phyloP scores from a whole-genome alignment of 2,113 vertebrate species.

The Bostrychus sinensis region DNA sequence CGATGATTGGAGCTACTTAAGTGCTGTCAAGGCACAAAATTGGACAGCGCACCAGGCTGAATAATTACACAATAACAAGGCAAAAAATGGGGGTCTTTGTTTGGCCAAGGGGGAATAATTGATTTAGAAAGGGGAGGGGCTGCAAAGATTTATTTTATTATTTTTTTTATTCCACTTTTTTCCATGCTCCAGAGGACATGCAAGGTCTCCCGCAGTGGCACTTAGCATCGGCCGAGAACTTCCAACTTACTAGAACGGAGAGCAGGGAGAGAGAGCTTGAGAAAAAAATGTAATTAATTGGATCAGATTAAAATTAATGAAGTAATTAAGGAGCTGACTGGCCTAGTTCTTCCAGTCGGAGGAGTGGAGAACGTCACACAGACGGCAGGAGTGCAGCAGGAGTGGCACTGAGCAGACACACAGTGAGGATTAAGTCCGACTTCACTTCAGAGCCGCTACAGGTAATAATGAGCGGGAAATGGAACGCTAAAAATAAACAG shows the following conservation, averaged over 20 bases:
- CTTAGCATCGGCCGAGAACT: constrained; percentile 52
- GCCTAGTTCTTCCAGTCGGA: constrained; percentile 57
- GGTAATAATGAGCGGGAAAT: constrained; percentile 11
- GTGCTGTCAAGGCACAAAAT: constrained; percentile 64
- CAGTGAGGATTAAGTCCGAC: constrained; percentile 11
- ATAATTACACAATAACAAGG: constrained; percentile 74
- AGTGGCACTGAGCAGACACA: constrained; percentile 21
- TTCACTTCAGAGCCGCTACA: constrained; percentile 14
- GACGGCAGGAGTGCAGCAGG: constrained; percentile 36
- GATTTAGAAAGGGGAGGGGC: constrained; percentile 66
- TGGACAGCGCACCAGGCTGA: constrained; percentile 52
- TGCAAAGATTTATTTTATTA: neutral
- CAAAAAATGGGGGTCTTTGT: constrained; percentile 61
- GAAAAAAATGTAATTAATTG: constrained; percentile 79
- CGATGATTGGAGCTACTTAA: constrained; percentile 53
- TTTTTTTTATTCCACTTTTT: constrained; percentile 4
- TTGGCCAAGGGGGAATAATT: constrained; percentile 70
- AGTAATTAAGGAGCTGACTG: constrained; percentile 80
- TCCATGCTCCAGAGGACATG: constrained; percentile 65
- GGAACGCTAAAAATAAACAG: constrained; percentile 10
- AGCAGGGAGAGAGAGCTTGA: constrained; percentile 37
- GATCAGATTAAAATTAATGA: constrained; percentile 85
- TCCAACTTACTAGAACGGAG: constrained; percentile 54
- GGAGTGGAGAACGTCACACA: constrained; percentile 20
- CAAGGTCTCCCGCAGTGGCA: constrained; percentile 67